These are phyloP conservation scores for Colistium nudipinnis DNA, from an alignment of 2,113 vertebrate species.

Conservation along the genomic window DNA sequence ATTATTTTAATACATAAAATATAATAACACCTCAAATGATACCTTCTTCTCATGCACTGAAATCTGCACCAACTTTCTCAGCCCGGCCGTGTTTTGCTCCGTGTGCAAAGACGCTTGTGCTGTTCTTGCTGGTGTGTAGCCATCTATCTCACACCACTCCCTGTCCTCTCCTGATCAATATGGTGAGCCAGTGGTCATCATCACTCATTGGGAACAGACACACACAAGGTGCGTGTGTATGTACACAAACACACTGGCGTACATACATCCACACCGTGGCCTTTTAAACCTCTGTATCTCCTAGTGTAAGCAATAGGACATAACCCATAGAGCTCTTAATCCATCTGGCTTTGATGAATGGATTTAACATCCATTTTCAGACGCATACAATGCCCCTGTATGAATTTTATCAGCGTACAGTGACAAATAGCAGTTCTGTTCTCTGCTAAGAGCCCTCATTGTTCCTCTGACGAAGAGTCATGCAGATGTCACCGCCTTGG, in stretches of 20 bases:
- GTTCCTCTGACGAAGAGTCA: conserved; percentile 67
- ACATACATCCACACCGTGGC: conserved; percentile 37
- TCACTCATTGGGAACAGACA: conserved; percentile 67
- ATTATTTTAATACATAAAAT: conserved; percentile 36
- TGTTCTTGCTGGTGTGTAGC: conserved; percentile 41
- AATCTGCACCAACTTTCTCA: conserved; percentile 19
- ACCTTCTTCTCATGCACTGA: background rate
- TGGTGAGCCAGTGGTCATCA: conserved; percentile 69
- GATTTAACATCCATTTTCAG: conserved; percentile 74
- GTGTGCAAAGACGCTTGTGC: conserved; percentile 20
- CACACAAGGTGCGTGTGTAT: conserved; percentile 44
- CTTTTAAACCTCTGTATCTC: conserved; percentile 71
- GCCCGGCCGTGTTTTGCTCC: background rate
- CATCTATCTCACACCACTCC: conserved; percentile 55
- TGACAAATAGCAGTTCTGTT: conserved; percentile 79
- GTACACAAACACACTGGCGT: conserved; percentile 24
- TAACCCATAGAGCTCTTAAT: conserved; percentile 64
- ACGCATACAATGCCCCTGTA: conserved; percentile 73
- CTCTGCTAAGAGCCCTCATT: conserved; percentile 76
- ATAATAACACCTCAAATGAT: conserved; percentile 16
- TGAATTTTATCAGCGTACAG: conserved; percentile 80
- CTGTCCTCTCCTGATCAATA: conserved; percentile 68
- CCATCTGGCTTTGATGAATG: conserved; percentile 77
- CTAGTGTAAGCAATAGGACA: conserved; percentile 60
- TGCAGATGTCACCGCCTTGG: conserved; percentile 77